A percentile compares a stretch with the other conserved stretches of the same genome.
phyloP scores from a whole-genome alignment of 2,888 invertebrate genomes.

The Bimastos eiseni region DNA sequence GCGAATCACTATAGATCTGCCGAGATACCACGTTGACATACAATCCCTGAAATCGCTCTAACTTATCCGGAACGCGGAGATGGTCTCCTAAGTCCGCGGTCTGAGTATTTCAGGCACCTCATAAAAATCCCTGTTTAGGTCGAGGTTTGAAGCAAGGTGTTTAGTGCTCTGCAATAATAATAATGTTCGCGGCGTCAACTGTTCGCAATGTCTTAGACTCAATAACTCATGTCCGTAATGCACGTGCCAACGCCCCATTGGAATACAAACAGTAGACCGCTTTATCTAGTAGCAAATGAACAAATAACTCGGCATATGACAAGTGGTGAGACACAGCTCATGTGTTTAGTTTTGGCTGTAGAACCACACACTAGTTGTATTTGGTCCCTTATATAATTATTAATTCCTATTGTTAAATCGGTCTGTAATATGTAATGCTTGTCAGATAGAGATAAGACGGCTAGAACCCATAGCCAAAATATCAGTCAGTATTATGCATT shows the following conservation, averaged over 20 bases:
- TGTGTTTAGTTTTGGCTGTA: neutral
- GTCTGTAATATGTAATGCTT: too few relatives aligned
- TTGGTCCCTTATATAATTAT: neutral
- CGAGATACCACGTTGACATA: neutral
- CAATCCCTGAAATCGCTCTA: neutral
- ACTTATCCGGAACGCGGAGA: neutral
- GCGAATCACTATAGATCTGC: too few relatives aligned
- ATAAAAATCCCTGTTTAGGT: neutral
- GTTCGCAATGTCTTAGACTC: neutral
- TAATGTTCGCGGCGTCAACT: neutral
- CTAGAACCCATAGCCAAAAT: too few relatives aligned
- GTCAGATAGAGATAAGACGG: too few relatives aligned
- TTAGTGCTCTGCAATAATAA: constrained; percentile 4
- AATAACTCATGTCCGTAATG: neutral
- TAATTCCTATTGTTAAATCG: too few relatives aligned
- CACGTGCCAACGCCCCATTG: neutral
- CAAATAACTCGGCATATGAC: neutral
- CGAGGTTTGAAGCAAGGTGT: neutral
- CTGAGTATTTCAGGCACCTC: neutral
- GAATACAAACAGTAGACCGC: neutral
- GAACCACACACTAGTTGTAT: neutral
- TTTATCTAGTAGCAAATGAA: neutral
- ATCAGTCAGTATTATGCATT: too few relatives aligned
- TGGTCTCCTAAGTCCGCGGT: neutral
- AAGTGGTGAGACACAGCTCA: neutral